Conservation (phyloP, 2,888 invertebrate genomes). For the Rhorus exstirpatorius region DNA sequence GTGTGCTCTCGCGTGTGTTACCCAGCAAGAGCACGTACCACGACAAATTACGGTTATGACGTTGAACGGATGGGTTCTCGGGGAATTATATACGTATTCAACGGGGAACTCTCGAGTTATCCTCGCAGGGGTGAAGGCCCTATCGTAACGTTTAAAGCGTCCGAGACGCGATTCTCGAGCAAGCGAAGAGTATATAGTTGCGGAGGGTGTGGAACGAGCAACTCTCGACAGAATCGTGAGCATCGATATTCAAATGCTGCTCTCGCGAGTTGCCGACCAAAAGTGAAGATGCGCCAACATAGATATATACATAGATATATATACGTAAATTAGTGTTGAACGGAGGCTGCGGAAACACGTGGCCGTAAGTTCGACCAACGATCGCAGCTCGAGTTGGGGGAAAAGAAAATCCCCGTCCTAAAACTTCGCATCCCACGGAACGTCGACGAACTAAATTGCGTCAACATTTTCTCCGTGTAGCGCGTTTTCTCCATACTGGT, state of each 20-base stretch:
- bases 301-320: background rate
- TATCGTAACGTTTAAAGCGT: slow-evolving; percentile 57
- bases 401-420: slow-evolving; percentile 29
- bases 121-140: slow-evolving; percentile 43
- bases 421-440: background rate
- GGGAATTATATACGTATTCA: slow-evolving; percentile 62
- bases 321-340: background rate
- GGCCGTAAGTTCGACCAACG: slow-evolving; percentile 49
- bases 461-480: slow-evolving; percentile 51
- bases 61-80: slow-evolving; percentile 57
- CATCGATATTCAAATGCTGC: slow-evolving; percentile 66
- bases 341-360: slow-evolving; percentile 20
- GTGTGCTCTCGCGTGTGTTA: slow-evolving; percentile 12
- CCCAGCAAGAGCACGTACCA: slow-evolving; percentile 52
- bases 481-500: slow-evolving; percentile 13
- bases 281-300: slow-evolving; percentile 11
- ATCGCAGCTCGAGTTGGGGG: slow-evolving; percentile 27
- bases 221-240: slow-evolving; percentile 46
- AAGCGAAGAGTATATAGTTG: slow-evolving; percentile 32
- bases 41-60: slow-evolving; percentile 67
- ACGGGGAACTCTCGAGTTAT: slow-evolving; percentile 58
- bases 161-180: slow-evolving; percentile 52
- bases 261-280: background rate
- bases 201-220: slow-evolving; percentile 20
- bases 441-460: slow-evolving; percentile 55